A percentile compares a stretch with the other conserved stretches of the same genome.
These are phyloP conservation scores for Epiblema foenella DNA, from an alignment of 2,888 invertebrate species.

Conservation along the genomic window DNA sequence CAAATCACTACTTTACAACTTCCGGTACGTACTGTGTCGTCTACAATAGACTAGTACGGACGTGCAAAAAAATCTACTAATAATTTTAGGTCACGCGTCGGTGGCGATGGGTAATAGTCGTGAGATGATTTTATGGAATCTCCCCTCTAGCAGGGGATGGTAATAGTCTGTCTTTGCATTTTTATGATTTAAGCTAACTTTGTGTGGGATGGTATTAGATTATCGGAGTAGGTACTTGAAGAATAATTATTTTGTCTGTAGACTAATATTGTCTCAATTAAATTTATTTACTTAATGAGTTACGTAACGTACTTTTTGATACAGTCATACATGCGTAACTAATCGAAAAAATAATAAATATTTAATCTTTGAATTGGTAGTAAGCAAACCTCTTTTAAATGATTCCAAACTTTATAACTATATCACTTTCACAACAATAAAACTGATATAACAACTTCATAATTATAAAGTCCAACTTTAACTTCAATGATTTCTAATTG, in stretches of 20 bases:
- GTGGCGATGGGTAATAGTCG: conserved; percentile 73
- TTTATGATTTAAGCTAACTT: conserved; percentile 36
- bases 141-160: conserved; percentile 51
- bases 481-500: conserved; percentile 16
- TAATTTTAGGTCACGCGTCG: conserved; percentile 78
- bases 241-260: not conserved
- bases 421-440: too few species aligned
- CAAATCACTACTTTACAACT: conserved; percentile 86
- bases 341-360: too few species aligned
- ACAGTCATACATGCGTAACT: too few species aligned
- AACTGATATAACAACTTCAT: not conserved
- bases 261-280: too few species aligned
- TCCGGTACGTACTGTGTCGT: conserved; percentile 73
- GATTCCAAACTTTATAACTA: too few species aligned
- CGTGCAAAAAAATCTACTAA: conserved; percentile 69
- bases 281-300: too few species aligned
- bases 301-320: too few species aligned
- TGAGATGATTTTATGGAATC: conserved; percentile 81
- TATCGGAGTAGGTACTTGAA: not conserved
- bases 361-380: not conserved
- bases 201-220: conserved; percentile 1
- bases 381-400: not conserved
- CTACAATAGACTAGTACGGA: conserved; percentile 63
- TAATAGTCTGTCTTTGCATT: conserved; percentile 32
- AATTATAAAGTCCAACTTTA: not conserved